A percentile compares a stretch with the other conserved stretches of the same genome.
Evolutionary conservation across 2,113 vertebrate species (phyloP).

Genomic region (Pomatostomus ruficeps): DNA sequence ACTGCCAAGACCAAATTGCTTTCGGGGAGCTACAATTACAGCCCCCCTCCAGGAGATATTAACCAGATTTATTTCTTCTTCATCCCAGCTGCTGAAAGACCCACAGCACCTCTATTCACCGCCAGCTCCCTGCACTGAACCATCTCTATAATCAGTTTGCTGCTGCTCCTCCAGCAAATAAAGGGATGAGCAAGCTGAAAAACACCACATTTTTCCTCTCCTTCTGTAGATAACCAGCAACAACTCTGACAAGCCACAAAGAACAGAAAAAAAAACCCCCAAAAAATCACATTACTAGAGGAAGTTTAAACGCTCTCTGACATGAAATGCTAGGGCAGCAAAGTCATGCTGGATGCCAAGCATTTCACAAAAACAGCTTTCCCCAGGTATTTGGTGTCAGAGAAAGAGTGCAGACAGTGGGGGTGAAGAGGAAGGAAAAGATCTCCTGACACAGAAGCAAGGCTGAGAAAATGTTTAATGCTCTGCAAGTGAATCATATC

Average conservation of each 20-base stretch:
- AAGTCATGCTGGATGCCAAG: not conserved
- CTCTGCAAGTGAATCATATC: not conserved
- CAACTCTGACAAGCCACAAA: not conserved
- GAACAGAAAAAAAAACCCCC: not conserved
- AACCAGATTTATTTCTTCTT: not conserved
- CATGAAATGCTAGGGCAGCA: not conserved
- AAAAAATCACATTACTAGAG: not conserved
- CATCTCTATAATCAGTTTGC: not conserved
- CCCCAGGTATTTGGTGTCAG: not conserved
- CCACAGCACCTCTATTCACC: not conserved
- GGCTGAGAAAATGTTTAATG: not conserved
- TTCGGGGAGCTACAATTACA: not conserved
- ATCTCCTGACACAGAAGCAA: not conserved
- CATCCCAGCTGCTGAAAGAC: not conserved
- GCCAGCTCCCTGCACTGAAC: not conserved
- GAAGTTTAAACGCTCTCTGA: not conserved
- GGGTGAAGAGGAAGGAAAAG: not conserved
- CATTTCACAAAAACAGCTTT: not conserved
- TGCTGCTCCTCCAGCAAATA: not conserved
- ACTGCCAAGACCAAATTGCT: not conserved
- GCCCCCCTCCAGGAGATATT: not conserved
- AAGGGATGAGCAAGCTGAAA: not conserved
- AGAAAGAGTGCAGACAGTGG: not conserved
- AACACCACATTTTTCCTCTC: not conserved
- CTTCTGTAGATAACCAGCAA: not conserved